Conservation (phyloP, 2,797 vertebrate genomes). For the Falco rusticolus region DNA sequence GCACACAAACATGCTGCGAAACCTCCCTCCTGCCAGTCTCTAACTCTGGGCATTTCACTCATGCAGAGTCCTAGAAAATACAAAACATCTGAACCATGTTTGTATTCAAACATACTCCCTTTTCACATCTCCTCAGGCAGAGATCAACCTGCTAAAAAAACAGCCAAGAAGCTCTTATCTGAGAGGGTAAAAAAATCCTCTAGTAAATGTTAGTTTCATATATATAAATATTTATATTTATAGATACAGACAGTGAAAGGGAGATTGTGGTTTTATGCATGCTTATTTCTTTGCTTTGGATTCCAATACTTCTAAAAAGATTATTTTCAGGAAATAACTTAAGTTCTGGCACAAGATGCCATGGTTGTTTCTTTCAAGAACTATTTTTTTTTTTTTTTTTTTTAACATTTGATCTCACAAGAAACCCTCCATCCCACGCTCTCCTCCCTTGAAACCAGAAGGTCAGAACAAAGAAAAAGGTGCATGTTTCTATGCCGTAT, state of each 20-base stretch:
- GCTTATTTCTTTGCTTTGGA: slow-evolving; percentile 56
- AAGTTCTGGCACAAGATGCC: slow-evolving; percentile 42
- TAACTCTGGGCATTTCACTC: not conserved
- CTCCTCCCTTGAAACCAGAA: slow-evolving; percentile 32
- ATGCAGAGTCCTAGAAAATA: not conserved
- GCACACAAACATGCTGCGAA: not conserved
- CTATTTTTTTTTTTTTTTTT: not conserved
- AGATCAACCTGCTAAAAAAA: slow-evolving; percentile 47
- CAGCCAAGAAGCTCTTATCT: slow-evolving; percentile 65
- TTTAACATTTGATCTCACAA: slow-evolving; percentile 15
- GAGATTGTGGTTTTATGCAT: slow-evolving; percentile 53
- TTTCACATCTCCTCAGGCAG: not conserved
- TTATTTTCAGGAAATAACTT: slow-evolving; percentile 57
- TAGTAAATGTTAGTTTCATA: slow-evolving; percentile 27
- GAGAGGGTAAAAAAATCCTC: slow-evolving; percentile 24
- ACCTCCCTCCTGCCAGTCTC: not conserved
- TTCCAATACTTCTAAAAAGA: slow-evolving; percentile 49
- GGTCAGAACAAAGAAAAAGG: slow-evolving; percentile 46
- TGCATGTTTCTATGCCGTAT: not conserved
- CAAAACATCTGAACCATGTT: not conserved
- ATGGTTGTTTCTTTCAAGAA: slow-evolving; percentile 36
- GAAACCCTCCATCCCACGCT: not conserved
- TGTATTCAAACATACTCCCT: not conserved
- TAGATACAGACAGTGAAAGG: slow-evolving; percentile 62
- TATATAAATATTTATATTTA: slow-evolving; percentile 61